Percentiles rank a stretch among this genome's conserved stretches.
Conservation (phyloP, 2,888 invertebrate genomes). For the Pristionchus japonicus region DNA sequence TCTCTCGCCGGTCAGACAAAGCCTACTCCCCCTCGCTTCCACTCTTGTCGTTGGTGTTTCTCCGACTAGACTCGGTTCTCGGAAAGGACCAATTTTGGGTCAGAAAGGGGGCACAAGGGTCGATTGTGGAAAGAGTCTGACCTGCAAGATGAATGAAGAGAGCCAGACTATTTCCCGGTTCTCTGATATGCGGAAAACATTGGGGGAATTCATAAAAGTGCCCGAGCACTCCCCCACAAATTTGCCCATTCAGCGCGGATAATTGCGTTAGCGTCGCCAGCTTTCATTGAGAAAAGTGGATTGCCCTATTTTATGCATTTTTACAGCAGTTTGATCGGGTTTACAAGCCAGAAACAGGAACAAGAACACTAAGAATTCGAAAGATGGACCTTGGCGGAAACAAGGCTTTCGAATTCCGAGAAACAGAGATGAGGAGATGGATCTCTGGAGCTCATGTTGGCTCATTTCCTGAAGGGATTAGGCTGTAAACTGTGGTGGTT, state of each 20-base stretch:
- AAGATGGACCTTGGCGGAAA: no score
- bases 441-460: neutral
- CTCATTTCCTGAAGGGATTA: slow-evolving; percentile 2
- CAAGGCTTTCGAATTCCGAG: neutral
- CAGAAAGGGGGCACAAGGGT: neutral
- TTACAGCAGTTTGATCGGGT: no score
- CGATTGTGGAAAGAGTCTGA: neutral
- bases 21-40: no score
- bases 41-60: neutral
- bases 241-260: neutral
- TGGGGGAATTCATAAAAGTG: no score
- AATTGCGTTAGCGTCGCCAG: neutral
- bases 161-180: no score
- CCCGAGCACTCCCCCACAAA: neutral
- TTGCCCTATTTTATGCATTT: no score
- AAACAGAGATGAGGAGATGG: neutral
- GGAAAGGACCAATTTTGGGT: neutral
- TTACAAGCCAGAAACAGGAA: no score
- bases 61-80: neutral
- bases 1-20: no score
- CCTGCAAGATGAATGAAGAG: no score
- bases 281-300: neutral
- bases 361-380: no score
- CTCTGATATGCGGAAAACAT: no score
- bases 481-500: neutral